Evolutionary conservation across 2,888 invertebrate species (phyloP), one percentile per base, ranked within the genome.

Genomic region (Caenorhabditis sp.): DNA sequence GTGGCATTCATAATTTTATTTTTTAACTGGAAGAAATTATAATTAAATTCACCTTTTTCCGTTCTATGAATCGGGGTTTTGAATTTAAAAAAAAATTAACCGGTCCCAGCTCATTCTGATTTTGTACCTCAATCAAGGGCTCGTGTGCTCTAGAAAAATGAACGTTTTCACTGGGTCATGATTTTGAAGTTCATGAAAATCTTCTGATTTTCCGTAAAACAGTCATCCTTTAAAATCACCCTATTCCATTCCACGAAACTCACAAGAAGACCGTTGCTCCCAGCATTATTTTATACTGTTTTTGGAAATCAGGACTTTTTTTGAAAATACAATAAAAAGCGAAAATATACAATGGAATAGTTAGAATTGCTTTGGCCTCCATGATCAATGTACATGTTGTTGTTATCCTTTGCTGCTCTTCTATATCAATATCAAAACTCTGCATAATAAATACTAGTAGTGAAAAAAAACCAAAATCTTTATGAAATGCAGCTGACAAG

Each of bases 271-370:
- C 56, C 59, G 68, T 65, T 20, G 59, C 59, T 1, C 57, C 59
- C 12, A 73, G 57, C 7, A 73, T 56, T 1, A 59, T 20, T 14
- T 57, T 62, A n/a, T 73, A 73, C 21, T 59, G 56, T 14, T 50
- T 21, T 14, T 65, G 62, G 23, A 73, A 73, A 17, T 31, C 25
- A 1, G 49, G 59, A 26, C 68, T 66, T 54, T 63, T 49, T 23
- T 59, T 59, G 38, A 65, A 54, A n/a, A 73, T 27, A 56, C 68
- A 73, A 38, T 68, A 73, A 27, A 73, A 56, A 0, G 68, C 65
- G 59, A 68, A 65, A 4, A 23, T 10, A 59, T 68, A 68, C 12
- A 73, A 62, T 2, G 73, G 73, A 50, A 68, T 31, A 17, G 72
- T 72, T 3, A 67, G 17, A 26, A 72, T 53, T 5, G 72, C 59